Conservation (phyloP, 2,797 vertebrate genomes). For the Sphaeramia orbicularis region DNA sequence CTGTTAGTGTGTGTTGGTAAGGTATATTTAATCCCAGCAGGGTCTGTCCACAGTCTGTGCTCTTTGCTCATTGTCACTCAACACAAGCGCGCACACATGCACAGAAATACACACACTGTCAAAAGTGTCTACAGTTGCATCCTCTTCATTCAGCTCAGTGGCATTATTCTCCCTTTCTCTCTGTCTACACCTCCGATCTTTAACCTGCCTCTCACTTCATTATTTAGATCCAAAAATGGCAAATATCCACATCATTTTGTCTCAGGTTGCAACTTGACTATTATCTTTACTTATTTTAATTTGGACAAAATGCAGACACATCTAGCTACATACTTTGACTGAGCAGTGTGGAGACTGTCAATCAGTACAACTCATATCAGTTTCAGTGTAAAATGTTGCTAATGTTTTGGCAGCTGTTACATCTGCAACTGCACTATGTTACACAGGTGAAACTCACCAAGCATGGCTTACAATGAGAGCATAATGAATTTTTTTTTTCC, state of each 20-base stretch:
- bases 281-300: neutral
- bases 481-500: neutral
- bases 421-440: neutral
- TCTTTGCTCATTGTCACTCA: conserved; percentile 66
- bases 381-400: neutral
- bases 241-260: conserved; percentile 2
- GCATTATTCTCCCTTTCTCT: conserved; percentile 17
- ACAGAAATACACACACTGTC: conserved; percentile 9
- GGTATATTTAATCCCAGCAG: conserved; percentile 49
- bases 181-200: conserved; percentile 15
- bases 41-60: conserved; percentile 53
- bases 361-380: neutral
- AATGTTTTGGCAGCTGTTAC: conserved; percentile 2
- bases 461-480: neutral
- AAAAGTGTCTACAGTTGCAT: conserved; percentile 7
- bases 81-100: conserved; percentile 23
- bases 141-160: conserved; percentile 20
- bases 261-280: neutral
- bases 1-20: conserved; percentile 48
- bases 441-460: neutral
- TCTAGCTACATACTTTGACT: too few species aligned
- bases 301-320: neutral
- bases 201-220: conserved; percentile 1
- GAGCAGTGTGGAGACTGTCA: neutral
- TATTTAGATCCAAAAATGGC: neutral